Percentiles rank a stretch among this genome's conserved stretches.
phyloP scores from a whole-genome alignment of 2,888 invertebrate genomes.

The Plutella xylostella region DNA sequence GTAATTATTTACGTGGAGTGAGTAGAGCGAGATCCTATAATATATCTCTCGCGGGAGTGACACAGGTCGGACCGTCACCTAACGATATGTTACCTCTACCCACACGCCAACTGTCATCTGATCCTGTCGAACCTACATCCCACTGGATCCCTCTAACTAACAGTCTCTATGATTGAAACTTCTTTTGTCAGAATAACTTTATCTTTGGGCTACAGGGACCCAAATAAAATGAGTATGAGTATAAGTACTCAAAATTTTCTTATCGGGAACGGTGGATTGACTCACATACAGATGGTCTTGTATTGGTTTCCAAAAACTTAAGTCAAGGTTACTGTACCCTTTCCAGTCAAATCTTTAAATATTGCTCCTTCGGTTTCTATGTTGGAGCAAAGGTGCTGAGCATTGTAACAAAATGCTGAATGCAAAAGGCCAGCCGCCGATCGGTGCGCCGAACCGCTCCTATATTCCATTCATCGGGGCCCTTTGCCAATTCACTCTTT shows the following conservation, averaged over 20 bases:
- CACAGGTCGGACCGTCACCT: constrained; percentile 12
- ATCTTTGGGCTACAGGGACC: too few species aligned
- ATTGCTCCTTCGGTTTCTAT: not conserved
- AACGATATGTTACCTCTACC: constrained; percentile 10
- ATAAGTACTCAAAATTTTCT: too few species aligned
- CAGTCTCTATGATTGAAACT: not conserved
- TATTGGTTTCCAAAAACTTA: too few species aligned
- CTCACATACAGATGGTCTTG: too few species aligned
- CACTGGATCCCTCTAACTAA: not conserved
- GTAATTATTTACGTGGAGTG: constrained; percentile 18
- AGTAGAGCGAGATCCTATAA: too few species aligned
- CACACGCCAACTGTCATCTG: not conserved
- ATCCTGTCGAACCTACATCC: constrained; percentile 3
- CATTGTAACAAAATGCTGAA: constrained; percentile 33
- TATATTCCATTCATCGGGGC: constrained; percentile 57
- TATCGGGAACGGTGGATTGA: too few species aligned
- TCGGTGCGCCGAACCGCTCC: constrained; percentile 37
- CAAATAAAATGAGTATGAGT: too few species aligned
- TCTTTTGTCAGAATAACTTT: not conserved
- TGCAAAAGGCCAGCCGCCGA: constrained; percentile 44
- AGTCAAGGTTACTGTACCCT: not conserved
- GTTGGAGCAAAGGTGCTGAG: constrained; percentile 21
- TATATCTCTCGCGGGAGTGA: constrained; percentile 22
- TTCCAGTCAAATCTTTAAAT: not conserved
- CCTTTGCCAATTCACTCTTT: constrained; percentile 60